Percentiles rank a stretch among this genome's conserved stretches.
Evolutionary conservation across 2,797 vertebrate species (phyloP).

Genomic region (Coendou prehensilis): DNA sequence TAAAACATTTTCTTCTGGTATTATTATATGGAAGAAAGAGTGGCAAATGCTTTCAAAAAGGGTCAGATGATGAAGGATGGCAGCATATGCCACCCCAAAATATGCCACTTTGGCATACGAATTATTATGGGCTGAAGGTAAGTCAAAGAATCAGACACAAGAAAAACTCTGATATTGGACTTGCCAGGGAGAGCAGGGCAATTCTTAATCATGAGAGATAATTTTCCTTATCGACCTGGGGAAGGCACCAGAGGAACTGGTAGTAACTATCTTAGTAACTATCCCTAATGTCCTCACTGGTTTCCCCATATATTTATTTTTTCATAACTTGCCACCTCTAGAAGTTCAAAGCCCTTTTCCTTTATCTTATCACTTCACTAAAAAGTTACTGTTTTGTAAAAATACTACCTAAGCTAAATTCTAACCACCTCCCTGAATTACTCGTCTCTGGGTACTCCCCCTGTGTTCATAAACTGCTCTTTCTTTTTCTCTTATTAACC

Average conservation of each 20-base stretch:
- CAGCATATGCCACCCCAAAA: neutral
- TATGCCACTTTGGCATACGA: neutral
- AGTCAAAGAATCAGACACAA: neutral
- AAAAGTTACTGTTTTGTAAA: neutral
- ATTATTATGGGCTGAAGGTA: neutral
- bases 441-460: neutral
- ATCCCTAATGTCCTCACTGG: neutral
- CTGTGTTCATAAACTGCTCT: neutral
- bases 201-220: neutral
- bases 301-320: neutral
- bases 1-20: neutral
- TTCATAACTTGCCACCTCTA: neutral
- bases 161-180: neutral
- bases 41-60: neutral
- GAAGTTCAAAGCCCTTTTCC: neutral
- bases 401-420: neutral
- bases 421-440: neutral
- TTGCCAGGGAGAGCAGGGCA: neutral
- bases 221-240: neutral
- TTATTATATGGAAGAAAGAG: neutral
- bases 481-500: neutral
- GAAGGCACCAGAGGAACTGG: too few species aligned
- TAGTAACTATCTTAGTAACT: neutral
- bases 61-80: neutral
- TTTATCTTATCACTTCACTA: neutral